These are phyloP conservation scores for Ictidomys tridecemlineatus DNA, from an alignment of 2,113 vertebrate genomes.

Conservation along the genomic window DNA sequence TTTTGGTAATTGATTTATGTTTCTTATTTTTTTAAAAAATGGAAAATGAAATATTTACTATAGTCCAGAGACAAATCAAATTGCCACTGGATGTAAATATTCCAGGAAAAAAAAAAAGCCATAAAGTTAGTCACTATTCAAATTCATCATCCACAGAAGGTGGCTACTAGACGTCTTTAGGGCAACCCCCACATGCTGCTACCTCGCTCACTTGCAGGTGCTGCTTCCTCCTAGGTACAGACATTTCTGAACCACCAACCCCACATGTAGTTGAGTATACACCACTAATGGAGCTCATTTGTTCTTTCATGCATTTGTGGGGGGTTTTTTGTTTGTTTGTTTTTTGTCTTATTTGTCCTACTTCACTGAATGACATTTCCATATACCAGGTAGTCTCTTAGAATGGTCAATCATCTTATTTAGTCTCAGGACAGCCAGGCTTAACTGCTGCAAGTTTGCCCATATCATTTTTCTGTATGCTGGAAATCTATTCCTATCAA, in stretches of 20 bases:
- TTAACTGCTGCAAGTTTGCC: neutral
- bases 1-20: constrained; percentile 33
- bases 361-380: neutral
- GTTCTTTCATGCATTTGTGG: neutral
- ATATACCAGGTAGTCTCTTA: neutral
- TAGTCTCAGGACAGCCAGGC: neutral
- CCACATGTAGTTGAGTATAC: neutral
- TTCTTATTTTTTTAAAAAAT: constrained; percentile 23
- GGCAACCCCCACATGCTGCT: neutral
- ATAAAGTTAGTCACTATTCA: neutral
- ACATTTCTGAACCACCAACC: neutral
- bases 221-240: neutral
- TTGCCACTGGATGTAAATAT: neutral
- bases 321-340: neutral
- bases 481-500: neutral
- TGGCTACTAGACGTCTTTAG: neutral
- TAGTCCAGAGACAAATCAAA: neutral
- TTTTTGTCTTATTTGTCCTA: neutral
- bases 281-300: neutral
- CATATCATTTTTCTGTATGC: neutral
- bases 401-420: neutral
- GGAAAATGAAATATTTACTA: neutral
- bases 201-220: neutral
- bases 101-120: neutral
- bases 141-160: neutral